Evolutionary conservation across 2,113 vertebrate species (phyloP), one percentile per base, ranked within the genome.

Genomic region (Sciurus niger): DNA sequence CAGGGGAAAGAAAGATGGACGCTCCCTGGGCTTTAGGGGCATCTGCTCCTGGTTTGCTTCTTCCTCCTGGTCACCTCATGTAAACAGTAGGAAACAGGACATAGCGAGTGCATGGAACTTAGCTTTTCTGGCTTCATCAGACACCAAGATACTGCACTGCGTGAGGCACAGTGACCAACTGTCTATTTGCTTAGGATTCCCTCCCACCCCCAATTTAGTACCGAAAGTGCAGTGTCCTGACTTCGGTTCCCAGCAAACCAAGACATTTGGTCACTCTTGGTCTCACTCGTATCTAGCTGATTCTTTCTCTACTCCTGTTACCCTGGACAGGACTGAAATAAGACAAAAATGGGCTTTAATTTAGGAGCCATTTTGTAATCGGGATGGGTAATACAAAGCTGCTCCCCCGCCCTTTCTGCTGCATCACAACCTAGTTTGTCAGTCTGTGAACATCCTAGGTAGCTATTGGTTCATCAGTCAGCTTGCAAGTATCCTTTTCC

Each of bases 251-350:
- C 63, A n/a, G 77, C 3, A 80, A 78, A 84, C 12, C n/a, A 91
- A 40, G 13, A 53, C 25, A 84, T 48, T 3, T 12, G 16, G 10
- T 37, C 48, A 92, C 16, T 14, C n/a, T 67, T 8, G 24, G 10
- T 53, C 4, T 88, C 12, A 73, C 24, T 28, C 40, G 83, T 72
- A 8, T n/a, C 24, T 25, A 51, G 17, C 34, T 60, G n/a, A 70
- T 80, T 93, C 17, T 53, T 96, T 82, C 90, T 85, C 48, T 76
- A 76, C 22, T 77, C 55, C n/a, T 94, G 18, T 67, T 77, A 37
- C 28, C 87, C n/a, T 72, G 32, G 51, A 84, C 48, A 90, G 65
- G 72, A 86, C 28, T 74, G 70, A 68, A 76, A 53, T 40, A 70
- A 89, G 70, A 83, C 2, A 95, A 58, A 87, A 92, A 85, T 48